These are phyloP conservation scores for Anastrepha obliqua DNA, from an alignment of 1,140 invertebrate genomes.

Conservation along the genomic window DNA sequence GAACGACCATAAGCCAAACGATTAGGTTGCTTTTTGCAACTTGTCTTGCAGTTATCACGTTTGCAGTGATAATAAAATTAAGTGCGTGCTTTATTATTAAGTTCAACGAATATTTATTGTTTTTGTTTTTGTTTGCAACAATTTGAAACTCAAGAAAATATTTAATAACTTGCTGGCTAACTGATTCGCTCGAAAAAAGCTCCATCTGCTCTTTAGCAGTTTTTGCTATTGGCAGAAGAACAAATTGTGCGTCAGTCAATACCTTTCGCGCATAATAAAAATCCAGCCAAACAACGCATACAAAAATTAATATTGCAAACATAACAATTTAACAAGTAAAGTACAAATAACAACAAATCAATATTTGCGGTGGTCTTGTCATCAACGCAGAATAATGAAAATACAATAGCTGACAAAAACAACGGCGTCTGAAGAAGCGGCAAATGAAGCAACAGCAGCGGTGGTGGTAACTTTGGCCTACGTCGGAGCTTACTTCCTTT, in stretches of 20 bases:
- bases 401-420: not conserved
- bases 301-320: slow-evolving; percentile 39
- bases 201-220: not conserved
- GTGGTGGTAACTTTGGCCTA: not conserved
- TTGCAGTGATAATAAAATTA: slow-evolving; percentile 26
- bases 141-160: too few species aligned
- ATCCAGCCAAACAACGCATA: slow-evolving; percentile 24
- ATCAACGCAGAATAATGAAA: slow-evolving; percentile 10
- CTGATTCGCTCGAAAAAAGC: not conserved
- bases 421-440: slow-evolving; percentile 14
- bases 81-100: not conserved
- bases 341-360: slow-evolving; percentile 53
- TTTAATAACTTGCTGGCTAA: not conserved
- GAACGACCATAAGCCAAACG: not conserved
- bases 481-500: not conserved
- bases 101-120: slow-evolving; percentile 13
- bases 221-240: not conserved
- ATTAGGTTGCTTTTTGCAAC: not conserved
- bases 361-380: slow-evolving; percentile 50
- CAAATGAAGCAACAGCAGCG: not conserved
- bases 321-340: slow-evolving; percentile 44
- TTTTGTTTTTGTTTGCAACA: not conserved
- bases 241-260: slow-evolving; percentile 7
- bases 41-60: slow-evolving; percentile 12
- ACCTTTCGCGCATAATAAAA: slow-evolving; percentile 12